phyloP scores from a whole-genome alignment of 30 jellyfish, hydroid and myxozoan genomes.

The Hydractinia echinata region DNA sequence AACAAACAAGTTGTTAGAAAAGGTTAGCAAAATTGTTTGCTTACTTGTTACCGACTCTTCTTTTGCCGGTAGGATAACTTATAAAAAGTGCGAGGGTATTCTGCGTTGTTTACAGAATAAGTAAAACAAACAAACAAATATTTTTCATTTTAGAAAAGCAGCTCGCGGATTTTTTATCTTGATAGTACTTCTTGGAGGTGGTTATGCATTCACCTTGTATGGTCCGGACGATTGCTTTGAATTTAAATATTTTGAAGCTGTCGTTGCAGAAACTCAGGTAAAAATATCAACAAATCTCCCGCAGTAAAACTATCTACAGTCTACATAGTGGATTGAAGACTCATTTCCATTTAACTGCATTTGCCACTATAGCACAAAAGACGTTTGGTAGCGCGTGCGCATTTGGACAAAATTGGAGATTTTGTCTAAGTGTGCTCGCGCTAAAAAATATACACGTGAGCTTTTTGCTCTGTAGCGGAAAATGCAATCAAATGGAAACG shows the following conservation, averaged over 20 bases:
- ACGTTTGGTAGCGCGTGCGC: no score
- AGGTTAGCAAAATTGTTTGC: no score
- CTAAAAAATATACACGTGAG: no score
- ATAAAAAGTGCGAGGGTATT: neutral
- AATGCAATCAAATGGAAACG: no score
- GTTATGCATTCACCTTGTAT: conserved; percentile 57
- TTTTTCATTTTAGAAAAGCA: conserved; percentile 60
- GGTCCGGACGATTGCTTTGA: conserved; percentile 58
- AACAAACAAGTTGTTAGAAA: no score
- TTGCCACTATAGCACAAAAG: no score
- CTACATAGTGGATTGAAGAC: no score
- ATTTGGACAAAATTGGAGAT: no score
- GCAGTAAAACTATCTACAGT: neutral
- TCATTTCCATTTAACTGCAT: no score
- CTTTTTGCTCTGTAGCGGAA: no score
- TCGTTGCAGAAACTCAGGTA: conserved; percentile 74
- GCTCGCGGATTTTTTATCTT: conserved; percentile 75
- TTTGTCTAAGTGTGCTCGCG: no score
- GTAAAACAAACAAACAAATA: neutral
- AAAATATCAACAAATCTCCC: neutral
- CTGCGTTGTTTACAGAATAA: neutral
- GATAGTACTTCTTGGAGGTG: conserved; percentile 73
- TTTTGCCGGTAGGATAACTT: neutral
- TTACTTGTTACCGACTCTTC: neutral
- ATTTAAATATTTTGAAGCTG: conserved; percentile 51